Evolutionary conservation across 2,888 invertebrate species (phyloP), one percentile per base, ranked within the genome.

Genomic region (Rhingia rostrata): DNA sequence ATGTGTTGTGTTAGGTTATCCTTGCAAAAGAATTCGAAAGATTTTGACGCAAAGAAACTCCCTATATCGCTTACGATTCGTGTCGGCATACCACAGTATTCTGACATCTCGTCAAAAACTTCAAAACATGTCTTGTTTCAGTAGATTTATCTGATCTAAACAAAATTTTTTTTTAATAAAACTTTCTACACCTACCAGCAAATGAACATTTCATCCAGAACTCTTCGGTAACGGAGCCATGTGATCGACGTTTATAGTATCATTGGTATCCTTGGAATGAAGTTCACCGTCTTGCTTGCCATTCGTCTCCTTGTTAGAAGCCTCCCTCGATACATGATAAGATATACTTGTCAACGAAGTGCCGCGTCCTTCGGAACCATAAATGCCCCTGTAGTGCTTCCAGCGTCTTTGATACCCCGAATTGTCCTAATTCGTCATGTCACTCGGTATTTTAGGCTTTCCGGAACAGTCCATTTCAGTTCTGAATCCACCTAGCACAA

Each of bases 351-450:
- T 35, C 1, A 4, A 14, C 7, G 7, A 54, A 54, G 37, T 35
- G 12, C 2, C 32, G 9, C 60, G 35, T 22, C 60, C 73, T 37
- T 61, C 51, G n/a, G 22, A 69, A 77, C 69, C 69, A 78, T 14
- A 54, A 70, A 1, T 35, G 53, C 12, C 22, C 12, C 32, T 37
- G 3, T 0, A 53, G 10, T 10, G 14, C 12, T 14, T 39, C n/a
- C n/a, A 78, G 3, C 0, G 70, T 78, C 45, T 64, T 63, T 4
- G 39, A 33, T 3, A 67, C 14, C 4, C 35, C 53, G 9, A 75
- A 58, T 35, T 66, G 64, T 56, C 80, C 56, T 10, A 47, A 9
- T n/a, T 64, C 72, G n/a, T 79, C 79, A 43, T 72, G 70, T 45
- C 6, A 54, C 33, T 30, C 64, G n/a, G 49, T 49, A 60, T 22